Evolutionary conservation across 2,888 invertebrate genomes (phyloP), one percentile per base, ranked within the genome.

Genomic region (Flexamia atlantica): DNA sequence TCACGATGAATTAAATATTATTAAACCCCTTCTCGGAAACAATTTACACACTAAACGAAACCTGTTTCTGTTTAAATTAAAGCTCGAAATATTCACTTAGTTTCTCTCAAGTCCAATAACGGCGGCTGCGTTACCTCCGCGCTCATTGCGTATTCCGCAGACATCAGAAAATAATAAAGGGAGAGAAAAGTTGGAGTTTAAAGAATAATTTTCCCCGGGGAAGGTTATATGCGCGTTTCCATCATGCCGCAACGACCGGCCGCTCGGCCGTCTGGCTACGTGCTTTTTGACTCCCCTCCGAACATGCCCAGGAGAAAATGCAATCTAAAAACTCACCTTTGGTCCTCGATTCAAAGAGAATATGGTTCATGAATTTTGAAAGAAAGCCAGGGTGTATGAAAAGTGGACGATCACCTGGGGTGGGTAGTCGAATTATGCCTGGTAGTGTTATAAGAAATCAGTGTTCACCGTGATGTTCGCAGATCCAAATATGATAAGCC

Each of bases 211-310:
- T 64, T 64, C 64, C 64, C 64, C 28, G 28, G 64, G 30, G 64
- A 64, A 64, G 64, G 64, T 64, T 64, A 64, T 64, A 64, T 64
- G 64, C 64, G 64, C 20, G 60, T 64, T 64, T 64, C 64, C 64
- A 64, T 64, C 64, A 64, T 64, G 23, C 30, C 28, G 28, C 20
- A 25, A 57, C 12, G 64, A 30, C 17, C 64, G 28, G 64, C 64
- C 64, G 28, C n/a, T 28, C 64, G 23, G 64, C 64, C 64, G 2
- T 28, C 64, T 53, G 23, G 53, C 5, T 64, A 64, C 64, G 64
- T 64, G 64, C 23, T 46, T 57, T 23, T 23, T 23, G 57, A 57
- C 25, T 50, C 57, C 57, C 57, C 57, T 23, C 5, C 5, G 23
- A 20, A 57, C 57, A 12, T 25, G 57, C 57, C 23, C 23, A 2